Conservation (phyloP, 53 echinoderm and acorn worm species). For the Patiria pectinifera region DNA sequence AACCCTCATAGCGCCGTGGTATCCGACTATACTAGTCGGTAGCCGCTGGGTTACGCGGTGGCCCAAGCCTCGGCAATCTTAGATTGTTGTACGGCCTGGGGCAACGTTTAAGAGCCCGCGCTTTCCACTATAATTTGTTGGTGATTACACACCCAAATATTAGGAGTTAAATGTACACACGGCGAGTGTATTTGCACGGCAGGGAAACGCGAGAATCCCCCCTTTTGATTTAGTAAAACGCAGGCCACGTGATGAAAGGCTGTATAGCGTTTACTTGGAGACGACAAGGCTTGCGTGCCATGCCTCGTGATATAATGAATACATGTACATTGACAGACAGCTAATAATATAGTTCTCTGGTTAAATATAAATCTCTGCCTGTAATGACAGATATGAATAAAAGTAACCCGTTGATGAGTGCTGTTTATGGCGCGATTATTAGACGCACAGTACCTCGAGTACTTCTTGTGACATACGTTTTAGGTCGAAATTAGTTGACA, state of each 20-base stretch:
- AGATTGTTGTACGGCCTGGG: conserved; percentile 58
- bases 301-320: neutral
- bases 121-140: conserved; percentile 56
- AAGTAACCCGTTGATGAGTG: neutral
- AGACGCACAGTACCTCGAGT: neutral
- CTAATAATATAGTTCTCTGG: neutral
- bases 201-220: conserved; percentile 31
- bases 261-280: neutral
- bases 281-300: neutral
- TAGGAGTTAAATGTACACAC: conserved; percentile 56
- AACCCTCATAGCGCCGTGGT: conserved; percentile 18
- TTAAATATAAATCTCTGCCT: neutral
- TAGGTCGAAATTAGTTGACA: neutral
- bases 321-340: neutral
- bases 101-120: conserved; percentile 62
- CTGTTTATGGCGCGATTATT: neutral
- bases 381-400: neutral
- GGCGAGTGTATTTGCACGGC: conserved; percentile 47
- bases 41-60: conserved; percentile 28
- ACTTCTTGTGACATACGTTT: too few species aligned
- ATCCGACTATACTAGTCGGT: conserved; percentile 14
- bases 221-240: conserved; percentile 56
- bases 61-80: conserved; percentile 22
- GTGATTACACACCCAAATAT: conserved; percentile 65
- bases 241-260: neutral